These are phyloP conservation scores for Oreochromis niloticus DNA, from an alignment of 2,113 vertebrate genomes.

Conservation along the genomic window DNA sequence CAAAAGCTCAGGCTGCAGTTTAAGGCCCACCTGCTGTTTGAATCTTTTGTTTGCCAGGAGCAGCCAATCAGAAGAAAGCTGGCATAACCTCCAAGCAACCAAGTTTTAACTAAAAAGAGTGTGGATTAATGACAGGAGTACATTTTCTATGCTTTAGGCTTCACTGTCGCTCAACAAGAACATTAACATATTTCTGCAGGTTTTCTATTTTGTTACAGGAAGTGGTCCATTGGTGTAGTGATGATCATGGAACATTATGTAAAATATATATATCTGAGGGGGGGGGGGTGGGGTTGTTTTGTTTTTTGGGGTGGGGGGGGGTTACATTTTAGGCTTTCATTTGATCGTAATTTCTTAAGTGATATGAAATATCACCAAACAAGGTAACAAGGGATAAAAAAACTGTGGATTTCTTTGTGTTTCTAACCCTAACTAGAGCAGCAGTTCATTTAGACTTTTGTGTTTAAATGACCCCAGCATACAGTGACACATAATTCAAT, in stretches of 20 bases:
- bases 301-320: background rate
- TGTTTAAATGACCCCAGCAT: background rate
- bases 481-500: background rate
- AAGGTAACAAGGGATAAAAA: background rate
- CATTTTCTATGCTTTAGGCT: background rate
- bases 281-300: accelerated
- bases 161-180: background rate
- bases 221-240: background rate
- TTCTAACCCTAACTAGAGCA: background rate
- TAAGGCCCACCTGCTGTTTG: background rate
- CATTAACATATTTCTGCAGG: background rate
- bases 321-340: background rate
- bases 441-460: background rate
- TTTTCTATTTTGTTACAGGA: background rate
- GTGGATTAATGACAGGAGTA: background rate
- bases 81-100: background rate
- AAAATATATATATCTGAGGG: background rate
- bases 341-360: background rate
- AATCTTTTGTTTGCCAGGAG: background rate
- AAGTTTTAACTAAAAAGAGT: background rate
- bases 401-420: background rate
- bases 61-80: background rate
- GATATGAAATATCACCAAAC: background rate
- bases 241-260: background rate
- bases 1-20: background rate